Conservation (phyloP, 2,888 invertebrate species). For the Oscheius onirici region DNA sequence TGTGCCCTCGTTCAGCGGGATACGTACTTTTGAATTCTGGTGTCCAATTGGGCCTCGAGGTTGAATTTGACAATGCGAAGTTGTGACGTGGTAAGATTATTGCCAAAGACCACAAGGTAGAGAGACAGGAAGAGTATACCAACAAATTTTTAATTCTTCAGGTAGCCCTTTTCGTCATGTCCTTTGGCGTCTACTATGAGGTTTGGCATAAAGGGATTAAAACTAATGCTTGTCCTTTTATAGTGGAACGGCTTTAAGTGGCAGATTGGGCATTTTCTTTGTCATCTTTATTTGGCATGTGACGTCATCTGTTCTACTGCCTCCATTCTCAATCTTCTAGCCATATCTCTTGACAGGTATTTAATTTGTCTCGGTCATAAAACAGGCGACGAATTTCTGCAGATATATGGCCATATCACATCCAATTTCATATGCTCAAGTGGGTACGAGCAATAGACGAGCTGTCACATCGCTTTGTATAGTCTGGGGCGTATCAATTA, state of each 20-base stretch:
- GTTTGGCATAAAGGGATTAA: conserved; percentile 75
- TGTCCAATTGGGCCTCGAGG: conserved; percentile 24
- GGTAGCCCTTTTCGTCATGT: conserved; percentile 97
- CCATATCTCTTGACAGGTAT: conserved; percentile 96
- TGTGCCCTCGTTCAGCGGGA: conserved; percentile 27
- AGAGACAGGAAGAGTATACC: not conserved
- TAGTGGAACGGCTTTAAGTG: conserved; percentile 76
- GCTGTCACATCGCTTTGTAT: conserved; percentile 92
- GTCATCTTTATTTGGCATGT: conserved; percentile 96
- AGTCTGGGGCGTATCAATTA: conserved; percentile 93
- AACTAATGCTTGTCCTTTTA: conserved; percentile 12
- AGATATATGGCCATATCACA: conserved; percentile 68
- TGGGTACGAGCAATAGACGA: conserved; percentile 74
- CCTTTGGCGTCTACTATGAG: conserved; percentile 97
- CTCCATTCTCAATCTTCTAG: conserved; percentile 95
- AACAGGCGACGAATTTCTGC: conserved; percentile 24
- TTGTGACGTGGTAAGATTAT: conserved; percentile 1
- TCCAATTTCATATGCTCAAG: conserved; percentile 69
- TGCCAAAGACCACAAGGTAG: not conserved
- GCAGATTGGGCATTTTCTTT: conserved; percentile 88
- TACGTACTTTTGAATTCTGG: conserved; percentile 29
- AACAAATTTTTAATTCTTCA: conserved; percentile 48
- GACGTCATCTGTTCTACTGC: conserved; percentile 97
- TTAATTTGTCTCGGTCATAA: not conserved
- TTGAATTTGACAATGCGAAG: conserved; percentile 12